These are phyloP conservation scores for Cotesia glomerata DNA, from an alignment of 1,140 invertebrate genomes.

Conservation along the genomic window DNA sequence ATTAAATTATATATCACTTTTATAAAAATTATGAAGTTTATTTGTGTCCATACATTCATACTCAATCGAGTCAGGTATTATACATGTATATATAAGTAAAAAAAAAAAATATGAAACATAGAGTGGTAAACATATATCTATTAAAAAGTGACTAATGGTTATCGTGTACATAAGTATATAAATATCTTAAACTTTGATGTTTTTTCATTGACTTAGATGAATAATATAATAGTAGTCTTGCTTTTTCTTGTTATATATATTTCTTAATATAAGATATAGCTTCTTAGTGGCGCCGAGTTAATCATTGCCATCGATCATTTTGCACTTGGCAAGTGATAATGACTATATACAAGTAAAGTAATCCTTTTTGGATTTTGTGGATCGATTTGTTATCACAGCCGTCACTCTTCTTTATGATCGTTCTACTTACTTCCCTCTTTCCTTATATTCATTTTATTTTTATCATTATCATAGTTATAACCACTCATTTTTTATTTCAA, in stretches of 20 bases:
- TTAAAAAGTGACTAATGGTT: background rate
- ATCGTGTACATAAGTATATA: no score
- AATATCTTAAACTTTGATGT: no score
- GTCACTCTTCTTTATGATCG: slow-evolving; percentile 4
- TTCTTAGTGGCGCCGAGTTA: slow-evolving; percentile 5
- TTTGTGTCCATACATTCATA: no score
- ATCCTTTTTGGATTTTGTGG: slow-evolving; percentile 3
- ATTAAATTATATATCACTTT: no score
- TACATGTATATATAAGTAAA: no score
- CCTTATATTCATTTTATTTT: background rate
- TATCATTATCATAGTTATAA: background rate
- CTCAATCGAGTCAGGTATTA: no score
- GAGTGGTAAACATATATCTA: background rate
- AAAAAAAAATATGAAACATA: no score
- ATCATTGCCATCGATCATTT: slow-evolving; percentile 15
- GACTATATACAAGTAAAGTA: background rate
- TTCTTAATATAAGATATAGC: no score
- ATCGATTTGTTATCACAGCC: background rate
- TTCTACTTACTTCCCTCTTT: slow-evolving; percentile 1
- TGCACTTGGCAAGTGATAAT: background rate
- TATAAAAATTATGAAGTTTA: no score
- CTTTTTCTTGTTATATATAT: background rate
- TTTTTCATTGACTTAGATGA: background rate
- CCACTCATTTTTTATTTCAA: background rate
- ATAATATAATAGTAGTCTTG: background rate